Conservation (phyloP, 2,113 vertebrate genomes). For the Dolichallabes microphthalmus region DNA sequence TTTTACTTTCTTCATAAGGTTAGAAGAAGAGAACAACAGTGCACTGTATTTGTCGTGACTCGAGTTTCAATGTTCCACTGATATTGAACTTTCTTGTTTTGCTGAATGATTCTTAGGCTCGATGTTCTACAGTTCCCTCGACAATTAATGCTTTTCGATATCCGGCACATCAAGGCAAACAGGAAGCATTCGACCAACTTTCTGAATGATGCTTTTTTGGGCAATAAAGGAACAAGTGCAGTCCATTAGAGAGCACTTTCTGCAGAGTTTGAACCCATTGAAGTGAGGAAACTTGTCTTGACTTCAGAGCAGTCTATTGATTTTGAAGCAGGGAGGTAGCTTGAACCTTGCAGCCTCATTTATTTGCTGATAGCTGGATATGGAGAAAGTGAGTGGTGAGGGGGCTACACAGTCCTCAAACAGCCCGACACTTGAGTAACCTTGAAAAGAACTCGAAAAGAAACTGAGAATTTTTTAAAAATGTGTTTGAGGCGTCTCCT, state of each 20-base stretch:
- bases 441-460: constrained; percentile 21
- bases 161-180: background rate
- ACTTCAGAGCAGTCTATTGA: constrained; percentile 38
- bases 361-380: constrained; percentile 37
- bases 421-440: constrained; percentile 15
- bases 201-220: constrained; percentile 19
- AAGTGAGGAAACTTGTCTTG: constrained; percentile 29
- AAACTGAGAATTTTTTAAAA: background rate
- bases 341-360: constrained; percentile 20
- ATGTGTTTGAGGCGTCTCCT: background rate
- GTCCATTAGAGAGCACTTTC: constrained; percentile 18
- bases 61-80: background rate
- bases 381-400: constrained; percentile 43
- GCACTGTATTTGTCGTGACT: background rate
- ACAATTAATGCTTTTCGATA: background rate
- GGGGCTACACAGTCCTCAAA: constrained; percentile 22
- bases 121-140: background rate
- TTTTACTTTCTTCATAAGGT: background rate
- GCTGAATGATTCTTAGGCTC: background rate
- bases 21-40: background rate
- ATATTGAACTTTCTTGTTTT: background rate
- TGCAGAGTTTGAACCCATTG: constrained; percentile 13
- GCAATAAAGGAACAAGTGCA: background rate
- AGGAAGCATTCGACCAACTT: background rate
- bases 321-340: constrained; percentile 24